phyloP scores from a whole-genome alignment of 2,888 invertebrate species.

The Orchesellides sinensis region DNA sequence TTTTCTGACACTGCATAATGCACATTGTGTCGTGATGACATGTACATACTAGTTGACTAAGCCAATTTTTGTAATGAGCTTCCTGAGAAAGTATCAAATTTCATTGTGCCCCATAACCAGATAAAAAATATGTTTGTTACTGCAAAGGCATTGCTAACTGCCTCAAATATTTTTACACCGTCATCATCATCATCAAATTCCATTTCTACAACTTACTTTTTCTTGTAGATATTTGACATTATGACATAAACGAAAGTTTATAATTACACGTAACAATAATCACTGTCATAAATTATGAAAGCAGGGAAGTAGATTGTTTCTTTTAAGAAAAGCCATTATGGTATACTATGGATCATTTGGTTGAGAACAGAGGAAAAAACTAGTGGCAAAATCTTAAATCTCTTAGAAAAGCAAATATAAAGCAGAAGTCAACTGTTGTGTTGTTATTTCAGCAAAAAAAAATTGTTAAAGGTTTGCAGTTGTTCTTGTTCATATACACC shows the following conservation, averaged over 20 bases:
- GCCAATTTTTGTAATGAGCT: constrained; percentile 3
- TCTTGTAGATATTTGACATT: too few relatives aligned
- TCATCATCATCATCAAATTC: background rate
- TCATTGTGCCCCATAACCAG: background rate
- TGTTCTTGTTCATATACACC: background rate
- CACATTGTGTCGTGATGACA: too few relatives aligned
- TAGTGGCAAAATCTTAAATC: background rate
- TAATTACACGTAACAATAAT: constrained; percentile 29
- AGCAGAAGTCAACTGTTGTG: background rate
- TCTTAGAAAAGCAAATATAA: background rate
- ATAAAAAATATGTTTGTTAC: too few relatives aligned
- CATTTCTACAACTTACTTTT: too few relatives aligned
- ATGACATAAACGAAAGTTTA: constrained; percentile 8
- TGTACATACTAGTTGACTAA: too few relatives aligned
- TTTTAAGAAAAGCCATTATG: background rate
- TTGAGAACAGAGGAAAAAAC: background rate
- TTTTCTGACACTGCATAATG: too few relatives aligned
- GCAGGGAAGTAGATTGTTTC: background rate
- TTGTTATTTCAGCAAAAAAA: background rate
- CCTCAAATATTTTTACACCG: background rate
- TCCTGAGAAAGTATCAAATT: constrained; percentile 31
- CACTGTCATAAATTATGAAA: constrained; percentile 26
- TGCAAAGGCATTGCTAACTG: background rate
- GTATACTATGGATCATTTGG: background rate
- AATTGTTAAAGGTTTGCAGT: background rate